Percentiles rank a stretch among this genome's conserved stretches.
Conservation (phyloP, 2,113 vertebrate genomes). For the Caretta caretta region DNA sequence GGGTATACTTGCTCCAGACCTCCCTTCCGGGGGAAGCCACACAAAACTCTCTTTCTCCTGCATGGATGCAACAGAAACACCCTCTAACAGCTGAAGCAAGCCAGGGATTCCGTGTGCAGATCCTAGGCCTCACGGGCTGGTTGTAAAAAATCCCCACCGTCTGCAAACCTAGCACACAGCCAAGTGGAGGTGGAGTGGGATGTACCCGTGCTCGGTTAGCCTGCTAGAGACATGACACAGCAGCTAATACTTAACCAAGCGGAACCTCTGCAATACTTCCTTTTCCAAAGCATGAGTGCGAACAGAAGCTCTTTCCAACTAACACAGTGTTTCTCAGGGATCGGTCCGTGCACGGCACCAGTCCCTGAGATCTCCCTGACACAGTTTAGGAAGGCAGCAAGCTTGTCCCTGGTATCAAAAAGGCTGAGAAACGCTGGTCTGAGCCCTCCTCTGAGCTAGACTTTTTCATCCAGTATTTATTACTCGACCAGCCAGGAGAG, state of each 20-base stretch:
- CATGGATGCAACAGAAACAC: accelerated
- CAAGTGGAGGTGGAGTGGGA: neutral
- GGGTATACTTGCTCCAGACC: neutral
- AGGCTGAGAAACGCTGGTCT: neutral
- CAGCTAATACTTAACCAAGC: accelerated
- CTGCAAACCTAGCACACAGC: neutral
- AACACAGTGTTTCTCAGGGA: accelerated
- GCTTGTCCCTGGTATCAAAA: neutral
- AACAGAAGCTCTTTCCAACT: neutral
- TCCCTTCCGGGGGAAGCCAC: neutral
- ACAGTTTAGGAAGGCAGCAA: neutral
- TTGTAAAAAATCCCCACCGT: neutral
- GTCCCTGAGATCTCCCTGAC: neutral
- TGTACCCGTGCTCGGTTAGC: accelerated
- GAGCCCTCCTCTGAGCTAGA: neutral
- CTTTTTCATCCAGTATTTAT: neutral
- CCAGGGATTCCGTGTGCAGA: neutral
- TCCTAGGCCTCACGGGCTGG: neutral
- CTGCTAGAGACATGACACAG: neutral
- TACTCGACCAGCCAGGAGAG: accelerated
- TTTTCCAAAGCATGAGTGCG: neutral
- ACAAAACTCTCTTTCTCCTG: accelerated
- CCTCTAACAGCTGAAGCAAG: neutral
- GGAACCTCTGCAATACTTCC: neutral
- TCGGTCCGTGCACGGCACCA: accelerated